Percentiles rank a stretch among this genome's conserved stretches.
Conservation (phyloP, 2,113 vertebrate species). For the Cathartes aura region DNA sequence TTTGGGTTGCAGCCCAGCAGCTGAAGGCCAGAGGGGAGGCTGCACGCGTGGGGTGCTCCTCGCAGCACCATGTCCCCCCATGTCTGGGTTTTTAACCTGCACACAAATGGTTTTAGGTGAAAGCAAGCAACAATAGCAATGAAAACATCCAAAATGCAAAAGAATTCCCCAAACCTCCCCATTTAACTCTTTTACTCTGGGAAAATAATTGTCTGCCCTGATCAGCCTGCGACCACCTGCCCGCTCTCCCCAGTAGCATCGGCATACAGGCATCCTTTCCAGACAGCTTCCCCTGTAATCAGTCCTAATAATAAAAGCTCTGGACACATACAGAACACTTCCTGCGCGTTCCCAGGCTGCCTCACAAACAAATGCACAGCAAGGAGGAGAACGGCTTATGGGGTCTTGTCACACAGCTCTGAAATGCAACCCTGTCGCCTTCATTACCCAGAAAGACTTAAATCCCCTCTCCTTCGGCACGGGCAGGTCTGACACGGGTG, state of each 20-base stretch:
- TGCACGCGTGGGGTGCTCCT: background rate
- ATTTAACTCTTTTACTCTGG: background rate
- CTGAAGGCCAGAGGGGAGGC: background rate
- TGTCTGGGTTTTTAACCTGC: background rate
- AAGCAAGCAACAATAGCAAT: accelerated
- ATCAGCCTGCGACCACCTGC: background rate
- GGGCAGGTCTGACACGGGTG: background rate
- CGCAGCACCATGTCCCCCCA: accelerated
- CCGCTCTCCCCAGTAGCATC: background rate
- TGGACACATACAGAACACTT: background rate
- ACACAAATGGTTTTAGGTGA: accelerated
- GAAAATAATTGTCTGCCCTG: background rate
- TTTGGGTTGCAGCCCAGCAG: background rate
- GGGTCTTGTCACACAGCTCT: background rate
- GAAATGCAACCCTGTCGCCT: background rate
- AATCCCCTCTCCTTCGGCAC: background rate
- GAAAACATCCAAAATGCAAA: background rate
- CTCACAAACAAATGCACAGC: background rate
- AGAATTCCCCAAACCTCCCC: background rate
- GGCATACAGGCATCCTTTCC: background rate
- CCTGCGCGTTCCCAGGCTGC: background rate
- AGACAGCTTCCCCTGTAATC: background rate
- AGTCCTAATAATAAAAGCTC: background rate
- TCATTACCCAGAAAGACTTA: background rate
- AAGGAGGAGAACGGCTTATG: accelerated